Percentiles rank a stretch among this genome's conserved stretches.
These are phyloP conservation scores for Girardinus metallicus DNA, from an alignment of 2,797 vertebrate species.

Conservation along the genomic window DNA sequence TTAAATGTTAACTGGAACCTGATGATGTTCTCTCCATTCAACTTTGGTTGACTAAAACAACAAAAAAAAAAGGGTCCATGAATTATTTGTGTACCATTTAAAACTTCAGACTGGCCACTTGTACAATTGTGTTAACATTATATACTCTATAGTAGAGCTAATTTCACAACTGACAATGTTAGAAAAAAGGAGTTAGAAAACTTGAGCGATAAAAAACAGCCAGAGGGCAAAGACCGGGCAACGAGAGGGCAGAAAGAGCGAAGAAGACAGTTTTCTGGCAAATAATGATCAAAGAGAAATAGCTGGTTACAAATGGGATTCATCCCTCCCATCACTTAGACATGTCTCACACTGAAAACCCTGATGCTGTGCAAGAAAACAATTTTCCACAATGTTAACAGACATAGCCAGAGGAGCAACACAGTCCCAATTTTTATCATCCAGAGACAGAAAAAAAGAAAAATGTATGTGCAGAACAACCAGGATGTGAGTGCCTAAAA, in stretches of 20 bases:
- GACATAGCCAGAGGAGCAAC: constrained; percentile 33
- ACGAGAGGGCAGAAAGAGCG: constrained; percentile 11
- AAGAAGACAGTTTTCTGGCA: constrained; percentile 23
- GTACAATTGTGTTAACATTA: not conserved
- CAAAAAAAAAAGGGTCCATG: not conserved
- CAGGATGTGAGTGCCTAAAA: not conserved
- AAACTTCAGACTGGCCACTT: not conserved
- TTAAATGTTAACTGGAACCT: not conserved
- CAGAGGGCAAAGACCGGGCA: constrained; percentile 17
- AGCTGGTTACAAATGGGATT: constrained; percentile 12
- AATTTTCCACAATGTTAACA: constrained; percentile 43
- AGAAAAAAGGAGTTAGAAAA: constrained; percentile 14
- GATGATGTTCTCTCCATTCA: constrained; percentile 18
- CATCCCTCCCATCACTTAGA: constrained; percentile 15
- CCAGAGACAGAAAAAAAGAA: constrained; percentile 18
- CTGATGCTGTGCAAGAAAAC: constrained; percentile 41
- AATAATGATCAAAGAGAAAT: constrained; percentile 27
- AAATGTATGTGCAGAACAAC: constrained; percentile 5
- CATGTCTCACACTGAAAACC: constrained; percentile 26
- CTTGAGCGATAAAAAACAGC: constrained; percentile 4
- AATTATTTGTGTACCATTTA: constrained; percentile 23
- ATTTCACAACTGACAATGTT: not conserved
- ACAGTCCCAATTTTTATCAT: constrained; percentile 17
- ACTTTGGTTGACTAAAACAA: constrained; percentile 12
- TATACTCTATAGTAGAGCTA: not conserved